A percentile compares a stretch with the other conserved stretches of the same genome.
phyloP scores from a whole-genome alignment of 2,797 vertebrate species.

The Brotula barbata region DNA sequence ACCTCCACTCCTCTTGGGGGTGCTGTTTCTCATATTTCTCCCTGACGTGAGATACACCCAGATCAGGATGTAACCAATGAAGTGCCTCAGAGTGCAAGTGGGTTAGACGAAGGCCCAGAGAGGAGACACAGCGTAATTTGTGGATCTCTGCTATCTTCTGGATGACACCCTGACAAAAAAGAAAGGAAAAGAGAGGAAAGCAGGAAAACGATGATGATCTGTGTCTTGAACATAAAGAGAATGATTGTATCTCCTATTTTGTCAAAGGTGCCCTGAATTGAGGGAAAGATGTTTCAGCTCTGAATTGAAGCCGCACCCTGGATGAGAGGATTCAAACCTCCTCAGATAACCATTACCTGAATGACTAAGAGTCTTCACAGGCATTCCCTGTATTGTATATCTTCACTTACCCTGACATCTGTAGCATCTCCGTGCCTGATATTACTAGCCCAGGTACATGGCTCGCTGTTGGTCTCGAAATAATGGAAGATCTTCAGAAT shows the following conservation, averaged over 20 bases:
- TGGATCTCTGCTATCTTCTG: constrained; percentile 98
- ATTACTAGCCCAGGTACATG: constrained; percentile 93
- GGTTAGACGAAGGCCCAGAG: constrained; percentile 92
- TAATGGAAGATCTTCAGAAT: constrained; percentile 97
- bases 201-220: not conserved
- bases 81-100: constrained; percentile 93
- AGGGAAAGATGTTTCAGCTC: too few relatives aligned
- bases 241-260: too few relatives aligned
- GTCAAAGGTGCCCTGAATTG: too few relatives aligned
- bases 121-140: constrained; percentile 92
- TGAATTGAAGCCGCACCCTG: too few relatives aligned
- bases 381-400: not conserved
- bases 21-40: constrained; percentile 94
- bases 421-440: constrained; percentile 97
- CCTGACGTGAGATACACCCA: constrained; percentile 93
- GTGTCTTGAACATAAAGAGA: not conserved
- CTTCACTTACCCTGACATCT: constrained; percentile 88
- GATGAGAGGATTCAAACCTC: too few relatives aligned
- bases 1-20: constrained; percentile 98
- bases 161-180: constrained; percentile 88
- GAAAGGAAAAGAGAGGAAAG: constrained; percentile 4
- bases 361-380: too few relatives aligned
- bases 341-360: too few relatives aligned
- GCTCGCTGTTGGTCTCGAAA: constrained; percentile 92
- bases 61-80: constrained; percentile 97